Evolutionary conservation across 2,113 vertebrate species (phyloP), one percentile per base, ranked within the genome.

Genomic region (Corydoras maculifer): DNA sequence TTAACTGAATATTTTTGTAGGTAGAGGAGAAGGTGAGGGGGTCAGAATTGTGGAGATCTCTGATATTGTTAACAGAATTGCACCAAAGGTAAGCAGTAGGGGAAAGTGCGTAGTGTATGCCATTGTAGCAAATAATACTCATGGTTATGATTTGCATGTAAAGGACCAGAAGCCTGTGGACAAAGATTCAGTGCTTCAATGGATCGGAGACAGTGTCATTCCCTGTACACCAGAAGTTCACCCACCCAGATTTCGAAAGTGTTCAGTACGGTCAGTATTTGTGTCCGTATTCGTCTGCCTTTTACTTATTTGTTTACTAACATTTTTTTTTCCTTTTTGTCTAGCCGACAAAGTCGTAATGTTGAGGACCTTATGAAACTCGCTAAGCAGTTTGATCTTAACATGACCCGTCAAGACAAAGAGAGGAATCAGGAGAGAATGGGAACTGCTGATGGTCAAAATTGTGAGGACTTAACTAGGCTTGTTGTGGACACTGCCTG

Each of bases 11-110:
- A 30, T 77, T 18, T 59, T 79, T 76, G 63, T 85, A 91, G 85
- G 79, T 77, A 43, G 77, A 79, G 81, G 82, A 83, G 75, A 70
- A 80, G 55, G 79, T 88, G 87, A 72, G 73, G 70, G 62, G 4
- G 78, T 69, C 65, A 85, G 82, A 13, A 77, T 79, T n/a, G 90
- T 95, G 73, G 91, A 94, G 78, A 97, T 98, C 82, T 91, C 94
- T 0, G 94, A 97, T 75, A 93, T 97, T 70, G 96, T 94, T 54
- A 94, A 91, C 82, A 90, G 95, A 2, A 94, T 98, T 78, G 95
- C 93, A 81, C 94, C 96, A 76, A 92, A 94, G 92, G 95, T 98
- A 87, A 88, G 67, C 79, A 62, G 32, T 5, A 48, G 35, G 7
- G 18, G 29, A 29, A 12, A 32, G 32, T 18, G 5, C 3, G 32